Evolutionary conservation across 2,113 vertebrate genomes (phyloP).

Genomic region (Scomber scombrus): DNA sequence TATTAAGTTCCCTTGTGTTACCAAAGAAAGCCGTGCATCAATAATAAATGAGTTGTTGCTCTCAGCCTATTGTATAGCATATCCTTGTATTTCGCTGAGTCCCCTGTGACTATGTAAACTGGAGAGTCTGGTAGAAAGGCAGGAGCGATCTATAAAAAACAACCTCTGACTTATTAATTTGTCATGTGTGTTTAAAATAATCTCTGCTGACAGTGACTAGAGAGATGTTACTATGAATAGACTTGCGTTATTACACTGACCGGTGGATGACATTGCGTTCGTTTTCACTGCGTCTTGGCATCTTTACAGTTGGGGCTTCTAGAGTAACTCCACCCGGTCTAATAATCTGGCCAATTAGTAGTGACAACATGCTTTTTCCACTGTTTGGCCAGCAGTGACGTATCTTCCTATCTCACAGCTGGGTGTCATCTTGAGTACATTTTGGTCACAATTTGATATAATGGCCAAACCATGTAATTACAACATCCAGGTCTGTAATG

Average conservation of each 20-base stretch:
- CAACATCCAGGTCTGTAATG: too few relatives aligned
- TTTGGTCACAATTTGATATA: too few relatives aligned
- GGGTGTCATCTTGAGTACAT: too few relatives aligned
- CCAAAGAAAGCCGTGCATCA: constrained; percentile 45
- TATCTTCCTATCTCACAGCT: too few relatives aligned
- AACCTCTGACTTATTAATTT: constrained; percentile 48
- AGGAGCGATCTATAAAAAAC: constrained; percentile 5
- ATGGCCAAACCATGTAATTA: too few relatives aligned
- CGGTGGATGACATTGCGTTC: constrained; percentile 21
- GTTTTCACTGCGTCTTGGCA: neutral
- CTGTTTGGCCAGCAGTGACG: too few relatives aligned
- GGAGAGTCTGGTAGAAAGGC: neutral
- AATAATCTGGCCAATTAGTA: too few relatives aligned
- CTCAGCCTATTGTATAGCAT: constrained; percentile 25
- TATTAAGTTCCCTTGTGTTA: constrained; percentile 11
- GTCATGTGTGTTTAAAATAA: constrained; percentile 30
- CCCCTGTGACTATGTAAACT: constrained; percentile 22
- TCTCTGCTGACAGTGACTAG: constrained; percentile 29
- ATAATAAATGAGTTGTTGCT: constrained; percentile 55
- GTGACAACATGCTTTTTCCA: too few relatives aligned
- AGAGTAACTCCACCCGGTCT: neutral
- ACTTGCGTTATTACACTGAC: constrained; percentile 15
- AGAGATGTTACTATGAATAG: constrained; percentile 32
- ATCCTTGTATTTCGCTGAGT: constrained; percentile 4
- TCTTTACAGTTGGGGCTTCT: neutral